These are phyloP conservation scores for Gadopsis marmoratus DNA, from an alignment of 2,797 vertebrate species.

Conservation along the genomic window DNA sequence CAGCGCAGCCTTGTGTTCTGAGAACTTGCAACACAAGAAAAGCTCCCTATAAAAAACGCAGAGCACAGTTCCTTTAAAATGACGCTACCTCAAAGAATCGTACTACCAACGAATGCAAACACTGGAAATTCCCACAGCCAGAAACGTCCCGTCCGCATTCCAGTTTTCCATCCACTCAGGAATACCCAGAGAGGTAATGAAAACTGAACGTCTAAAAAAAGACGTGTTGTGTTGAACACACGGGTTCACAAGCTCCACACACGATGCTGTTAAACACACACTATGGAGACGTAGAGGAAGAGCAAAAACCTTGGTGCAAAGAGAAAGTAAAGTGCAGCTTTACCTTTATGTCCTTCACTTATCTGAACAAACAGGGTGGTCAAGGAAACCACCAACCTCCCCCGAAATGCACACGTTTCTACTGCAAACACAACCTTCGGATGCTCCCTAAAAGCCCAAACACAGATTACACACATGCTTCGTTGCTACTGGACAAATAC, in stretches of 20 bases:
- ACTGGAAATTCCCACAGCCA: slow-evolving; percentile 34
- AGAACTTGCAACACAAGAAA: background rate
- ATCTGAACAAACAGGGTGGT: slow-evolving; percentile 51
- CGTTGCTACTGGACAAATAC: slow-evolving; percentile 13
- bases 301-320: background rate
- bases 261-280: too few relatives aligned
- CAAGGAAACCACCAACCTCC: slow-evolving; percentile 45
- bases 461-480: slow-evolving; percentile 3
- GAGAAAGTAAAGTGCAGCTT: slow-evolving; percentile 20
- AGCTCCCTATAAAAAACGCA: too few relatives aligned
- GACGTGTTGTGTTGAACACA: too few relatives aligned
- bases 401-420: slow-evolving; percentile 43
- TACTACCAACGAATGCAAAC: slow-evolving; percentile 13
- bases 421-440: slow-evolving; percentile 73
- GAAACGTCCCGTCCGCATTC: slow-evolving; percentile 4
- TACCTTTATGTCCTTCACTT: slow-evolving; percentile 33
- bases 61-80: background rate
- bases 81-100: background rate
- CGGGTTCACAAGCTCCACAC: too few relatives aligned
- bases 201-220: slow-evolving; percentile 7
- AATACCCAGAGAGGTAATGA: slow-evolving; percentile 13
- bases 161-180: slow-evolving; percentile 5
- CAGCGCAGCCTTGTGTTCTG: background rate
- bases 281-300: too few relatives aligned
- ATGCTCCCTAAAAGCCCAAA: slow-evolving; percentile 16